Evolutionary conservation across 2,113 vertebrate genomes (phyloP), one percentile per base, ranked within the genome.

Genomic region (Cardinalis cardinalis): DNA sequence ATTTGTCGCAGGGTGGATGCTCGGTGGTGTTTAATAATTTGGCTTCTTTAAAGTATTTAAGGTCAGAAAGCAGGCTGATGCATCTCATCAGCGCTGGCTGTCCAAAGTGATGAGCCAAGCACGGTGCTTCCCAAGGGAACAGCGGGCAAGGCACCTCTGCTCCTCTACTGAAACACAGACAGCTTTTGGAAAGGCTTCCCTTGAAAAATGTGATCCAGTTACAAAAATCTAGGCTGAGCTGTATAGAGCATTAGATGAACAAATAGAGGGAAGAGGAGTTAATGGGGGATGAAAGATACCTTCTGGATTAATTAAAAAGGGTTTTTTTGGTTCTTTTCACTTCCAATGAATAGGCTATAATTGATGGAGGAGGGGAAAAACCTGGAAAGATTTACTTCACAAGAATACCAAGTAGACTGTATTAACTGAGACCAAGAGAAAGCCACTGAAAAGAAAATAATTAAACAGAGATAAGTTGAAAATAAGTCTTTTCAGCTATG

Each of bases 101-200:
- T 5, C 25, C 32, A 25, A 53, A n/a, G 59, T 12, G 52, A 9
- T 26, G 34, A 40, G 32, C 16, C 18, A 0, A 5, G n/a, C 9
- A 3, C 1, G 0, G 0, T 0, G 10, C 19, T 76, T 53, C n/a
- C 31, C 2, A 11, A 8, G 31, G 1, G 9, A 52, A 2, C 20
- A 29, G 31, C 0, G 3, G 59, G 51, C 55, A 12, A 43, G n/a
- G 36, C 66, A 49, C 44, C 13, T 49, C 55, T 6, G 6, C 34
- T 69, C 44, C 36, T 18, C 3, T 1, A 1, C 18, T 2, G 31
- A 40, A 61, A 53, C 26, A 29, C 14, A 19, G 38, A n/a, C 0
- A 3, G 53, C 23, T 18, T 61, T 32, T 12, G 55, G 74, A 46
- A 65, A 19, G 20, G 5, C 44, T 73, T 43, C 36, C 10, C 9